These are phyloP conservation scores for Orius laevigatus DNA, from an alignment of 1,140 invertebrate species.

Conservation along the genomic window DNA sequence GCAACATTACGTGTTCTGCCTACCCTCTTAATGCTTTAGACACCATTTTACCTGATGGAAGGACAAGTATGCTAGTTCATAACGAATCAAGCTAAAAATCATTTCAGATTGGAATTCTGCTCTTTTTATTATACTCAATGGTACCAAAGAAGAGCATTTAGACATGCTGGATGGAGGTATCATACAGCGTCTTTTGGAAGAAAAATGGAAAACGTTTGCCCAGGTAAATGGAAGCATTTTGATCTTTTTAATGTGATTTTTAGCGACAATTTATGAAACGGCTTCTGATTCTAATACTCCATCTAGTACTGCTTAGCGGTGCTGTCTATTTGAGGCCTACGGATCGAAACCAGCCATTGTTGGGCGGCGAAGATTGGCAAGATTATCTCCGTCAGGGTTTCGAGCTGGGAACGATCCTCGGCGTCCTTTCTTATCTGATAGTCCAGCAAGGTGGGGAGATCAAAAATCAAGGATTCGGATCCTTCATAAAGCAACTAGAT, in stretches of 20 bases:
- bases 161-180: constrained; percentile 98
- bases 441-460: constrained; percentile 86
- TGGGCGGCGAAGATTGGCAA: constrained; percentile 35
- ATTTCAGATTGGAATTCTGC: constrained; percentile 92
- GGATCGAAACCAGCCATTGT: constrained; percentile 32
- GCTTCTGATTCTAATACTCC: constrained; percentile 67
- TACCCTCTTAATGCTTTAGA: constrained; percentile 93
- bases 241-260: constrained; percentile 21
- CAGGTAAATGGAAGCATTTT: constrained; percentile 50
- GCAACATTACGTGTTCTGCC: constrained; percentile 96
- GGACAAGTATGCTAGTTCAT: constrained; percentile 51
- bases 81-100: constrained; percentile 8
- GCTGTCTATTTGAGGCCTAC: constrained; percentile 75
- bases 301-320: constrained; percentile 73
- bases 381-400: constrained; percentile 46
- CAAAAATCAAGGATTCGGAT: constrained; percentile 75
- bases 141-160: constrained; percentile 91
- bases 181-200: constrained; percentile 88
- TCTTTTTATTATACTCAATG: constrained; percentile 93
- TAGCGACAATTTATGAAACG: constrained; percentile 84
- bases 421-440: constrained; percentile 76
- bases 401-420: constrained; percentile 69
- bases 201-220: constrained; percentile 99
- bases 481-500: constrained; percentile 82
- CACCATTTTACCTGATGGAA: constrained; percentile 81